phyloP scores from a whole-genome alignment of 1,140 invertebrate genomes.

The Frieseomelitta varia region DNA sequence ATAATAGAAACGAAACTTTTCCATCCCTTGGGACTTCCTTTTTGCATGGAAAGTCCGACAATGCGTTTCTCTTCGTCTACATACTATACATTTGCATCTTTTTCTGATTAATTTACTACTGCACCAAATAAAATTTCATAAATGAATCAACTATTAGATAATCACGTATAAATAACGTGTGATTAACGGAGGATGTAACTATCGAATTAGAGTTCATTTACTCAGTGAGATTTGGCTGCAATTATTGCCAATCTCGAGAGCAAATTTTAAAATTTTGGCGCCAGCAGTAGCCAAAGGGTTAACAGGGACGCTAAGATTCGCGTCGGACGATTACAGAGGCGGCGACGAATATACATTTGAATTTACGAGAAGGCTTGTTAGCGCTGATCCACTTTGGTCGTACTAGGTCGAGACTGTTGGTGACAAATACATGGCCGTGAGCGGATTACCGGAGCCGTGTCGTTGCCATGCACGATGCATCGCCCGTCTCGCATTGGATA shows the following conservation, averaged over 20 bases:
- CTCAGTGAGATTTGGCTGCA: too few relatives aligned
- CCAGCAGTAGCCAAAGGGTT: too few relatives aligned
- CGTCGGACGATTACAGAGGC: neutral
- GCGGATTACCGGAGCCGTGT: slow-evolving; percentile 96
- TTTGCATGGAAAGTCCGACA: neutral
- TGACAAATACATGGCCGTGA: slow-evolving; percentile 99
- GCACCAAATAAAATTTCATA: too few relatives aligned
- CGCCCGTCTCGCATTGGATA: slow-evolving; percentile 94
- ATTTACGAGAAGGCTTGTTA: slow-evolving; percentile 44
- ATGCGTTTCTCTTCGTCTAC: too few relatives aligned
- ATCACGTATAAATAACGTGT: too few relatives aligned
- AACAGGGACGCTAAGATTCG: neutral
- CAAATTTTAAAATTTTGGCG: too few relatives aligned
- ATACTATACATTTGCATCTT: too few relatives aligned
- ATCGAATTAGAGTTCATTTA: too few relatives aligned
- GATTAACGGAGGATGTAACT: too few relatives aligned
- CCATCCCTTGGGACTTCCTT: neutral
- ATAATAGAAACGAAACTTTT: slow-evolving; percentile 19
- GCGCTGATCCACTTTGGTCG: slow-evolving; percentile 54
- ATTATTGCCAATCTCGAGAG: too few relatives aligned
- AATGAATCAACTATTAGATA: too few relatives aligned
- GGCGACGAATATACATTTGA: slow-evolving; percentile 24
- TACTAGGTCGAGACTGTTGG: slow-evolving; percentile 98
- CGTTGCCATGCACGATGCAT: slow-evolving; percentile 96
- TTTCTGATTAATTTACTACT: too few relatives aligned